These are phyloP conservation scores for Phalloptychus januarius DNA, from an alignment of 2,797 vertebrate species.

Conservation along the genomic window DNA sequence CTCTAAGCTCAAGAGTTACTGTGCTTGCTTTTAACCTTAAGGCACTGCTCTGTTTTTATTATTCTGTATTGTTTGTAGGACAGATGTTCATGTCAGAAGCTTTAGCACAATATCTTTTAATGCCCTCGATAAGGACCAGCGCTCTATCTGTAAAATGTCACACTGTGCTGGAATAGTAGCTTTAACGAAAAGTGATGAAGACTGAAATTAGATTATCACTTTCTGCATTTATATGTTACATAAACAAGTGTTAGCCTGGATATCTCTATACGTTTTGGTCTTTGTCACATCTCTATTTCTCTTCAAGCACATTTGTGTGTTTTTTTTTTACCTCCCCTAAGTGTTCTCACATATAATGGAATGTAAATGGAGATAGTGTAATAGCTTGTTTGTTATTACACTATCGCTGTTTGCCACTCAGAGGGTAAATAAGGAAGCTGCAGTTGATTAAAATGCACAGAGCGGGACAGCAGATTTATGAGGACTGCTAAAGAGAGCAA, in stretches of 20 bases:
- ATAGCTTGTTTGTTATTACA: conserved; percentile 63
- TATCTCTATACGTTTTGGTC: neutral
- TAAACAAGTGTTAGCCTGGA: conserved; percentile 18
- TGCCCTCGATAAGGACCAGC: conserved; percentile 5
- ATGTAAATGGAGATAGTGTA: conserved; percentile 72
- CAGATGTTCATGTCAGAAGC: conserved; percentile 36
- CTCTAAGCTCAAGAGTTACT: conserved; percentile 37
- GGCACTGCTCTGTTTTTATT: conserved; percentile 37
- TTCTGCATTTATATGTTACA: conserved; percentile 12
- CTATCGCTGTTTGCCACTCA: conserved; percentile 53
- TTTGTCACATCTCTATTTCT: conserved; percentile 14
- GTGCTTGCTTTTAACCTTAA: conserved; percentile 55
- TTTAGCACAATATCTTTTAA: conserved; percentile 15
- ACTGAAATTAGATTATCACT: conserved; percentile 13
- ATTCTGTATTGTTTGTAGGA: conserved; percentile 32
- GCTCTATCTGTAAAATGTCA: conserved; percentile 34
- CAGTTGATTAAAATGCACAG: conserved; percentile 64
- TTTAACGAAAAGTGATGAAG: conserved; percentile 13
- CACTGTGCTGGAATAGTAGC: neutral
- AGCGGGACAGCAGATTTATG: conserved; percentile 55
- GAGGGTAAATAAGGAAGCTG: conserved; percentile 66
- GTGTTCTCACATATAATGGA: conserved; percentile 60
- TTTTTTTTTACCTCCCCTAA: conserved; percentile 15
- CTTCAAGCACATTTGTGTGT: conserved; percentile 9
- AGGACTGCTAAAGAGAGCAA: conserved; percentile 35